Conservation (phyloP, 2,888 invertebrate species). For the Polyommatus icarus region DNA sequence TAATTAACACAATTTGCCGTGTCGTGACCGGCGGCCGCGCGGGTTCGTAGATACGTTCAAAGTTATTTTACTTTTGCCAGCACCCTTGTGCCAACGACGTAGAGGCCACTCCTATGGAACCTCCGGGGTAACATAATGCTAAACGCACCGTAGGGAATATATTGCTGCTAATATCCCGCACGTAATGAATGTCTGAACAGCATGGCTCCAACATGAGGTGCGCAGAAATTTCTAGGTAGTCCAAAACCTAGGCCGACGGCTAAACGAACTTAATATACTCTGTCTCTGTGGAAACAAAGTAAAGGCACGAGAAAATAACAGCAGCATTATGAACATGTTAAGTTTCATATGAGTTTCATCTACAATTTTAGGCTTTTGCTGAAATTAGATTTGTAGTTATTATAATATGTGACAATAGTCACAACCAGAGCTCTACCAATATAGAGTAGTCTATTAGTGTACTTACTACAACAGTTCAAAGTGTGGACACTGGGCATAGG, state of each 20-base stretch:
- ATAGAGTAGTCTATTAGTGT: no score
- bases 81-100: neutral
- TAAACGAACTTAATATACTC: neutral
- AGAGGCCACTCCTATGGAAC: neutral
- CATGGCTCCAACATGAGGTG: constrained; percentile 28
- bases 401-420: no score
- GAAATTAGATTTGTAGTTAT: no score
- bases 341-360: no score
- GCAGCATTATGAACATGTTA: neutral
- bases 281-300: neutral
- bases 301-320: neutral
- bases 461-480: neutral
- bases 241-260: neutral
- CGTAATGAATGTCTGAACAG: constrained; percentile 45
- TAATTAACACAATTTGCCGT: constrained; percentile 28
- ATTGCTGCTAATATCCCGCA: constrained; percentile 45
- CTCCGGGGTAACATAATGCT: neutral
- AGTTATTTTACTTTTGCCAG: neutral
- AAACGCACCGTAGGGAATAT: constrained; percentile 36
- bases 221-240: constrained; percentile 6
- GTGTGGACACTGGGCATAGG: neutral
- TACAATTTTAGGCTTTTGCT: no score
- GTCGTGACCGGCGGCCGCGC: constrained; percentile 29
- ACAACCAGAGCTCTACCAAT: no score
- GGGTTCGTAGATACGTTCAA: neutral